Evolutionary conservation across 2,888 invertebrate genomes (phyloP), one percentile per base, ranked within the genome.

Genomic region (Colletes collaris): DNA sequence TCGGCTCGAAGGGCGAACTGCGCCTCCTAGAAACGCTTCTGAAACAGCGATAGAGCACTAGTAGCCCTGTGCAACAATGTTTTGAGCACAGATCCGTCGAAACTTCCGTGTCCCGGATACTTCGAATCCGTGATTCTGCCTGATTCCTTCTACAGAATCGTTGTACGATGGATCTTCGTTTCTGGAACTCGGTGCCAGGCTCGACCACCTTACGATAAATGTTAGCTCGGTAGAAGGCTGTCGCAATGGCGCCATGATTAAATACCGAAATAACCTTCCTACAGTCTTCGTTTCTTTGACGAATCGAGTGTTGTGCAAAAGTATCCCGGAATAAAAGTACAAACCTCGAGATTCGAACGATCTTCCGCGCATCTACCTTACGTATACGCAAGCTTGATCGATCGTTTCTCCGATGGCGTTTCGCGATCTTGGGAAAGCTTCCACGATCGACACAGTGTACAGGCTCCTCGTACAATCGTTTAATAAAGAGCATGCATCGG

Each of bases 171-270:
- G 82, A 81, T 82, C 87, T 86, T 63, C 81, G 83, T 78, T 77
- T 70, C 76, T 63, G 70, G 64, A 76, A 84, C 85, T 87, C 88
- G 88, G 81, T 84, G 83, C 86, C 83, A 79, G 60, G 78, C 82
- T 86, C 85, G 87, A 71, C 69, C 71, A 80, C 84, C 80, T 86
- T 87, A 82, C 68, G 68, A 84, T 90, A 86, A 85, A 86, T 89
- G 88, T 89, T 89, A 90, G 89, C 79, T 87, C 77, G 86, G 79
- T 90, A 86, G 84, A 84, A 76, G 49, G 66, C 73, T 82, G 87
- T 86, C 82, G 88, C 88, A 83, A 85, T 86, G 88, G 82, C 78
- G 16, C n/a, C 53, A 40, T 40, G 16, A 27, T 27, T 27, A 27
- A 27, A 27, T 27, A 27, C 27, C 27, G 27, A 27, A 27, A 2